Conservation (phyloP, 1,140 invertebrate species). For the Sitobion miscanthi region DNA sequence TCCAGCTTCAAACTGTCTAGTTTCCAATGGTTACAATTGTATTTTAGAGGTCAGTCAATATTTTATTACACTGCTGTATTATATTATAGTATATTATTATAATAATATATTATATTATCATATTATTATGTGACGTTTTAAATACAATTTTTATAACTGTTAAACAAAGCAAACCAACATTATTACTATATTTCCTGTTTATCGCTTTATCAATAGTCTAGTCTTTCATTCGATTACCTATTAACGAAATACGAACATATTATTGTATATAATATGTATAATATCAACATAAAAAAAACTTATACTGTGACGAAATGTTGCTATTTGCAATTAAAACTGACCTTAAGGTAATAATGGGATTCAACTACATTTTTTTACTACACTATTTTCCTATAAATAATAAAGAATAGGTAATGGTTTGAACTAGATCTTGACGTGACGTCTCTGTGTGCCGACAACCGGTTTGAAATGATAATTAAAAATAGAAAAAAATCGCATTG, state of each 20-base stretch:
- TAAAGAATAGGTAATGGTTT: not conserved
- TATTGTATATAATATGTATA: not conserved
- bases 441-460: not conserved
- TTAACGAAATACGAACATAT: not conserved
- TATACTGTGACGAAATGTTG: not conserved
- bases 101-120: not conserved
- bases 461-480: slow-evolving; percentile 46
- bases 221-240: not conserved
- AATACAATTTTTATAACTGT: not conserved
- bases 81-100: not conserved
- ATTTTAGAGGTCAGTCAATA: slow-evolving; percentile 17
- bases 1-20: not conserved
- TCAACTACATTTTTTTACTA: not conserved
- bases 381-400: not conserved
- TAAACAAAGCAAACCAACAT: not conserved
- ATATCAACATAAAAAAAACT: not conserved
- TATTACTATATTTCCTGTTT: not conserved
- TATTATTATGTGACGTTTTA: not conserved
- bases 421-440: not conserved
- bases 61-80: not conserved
- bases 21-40: not conserved
- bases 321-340: not conserved
- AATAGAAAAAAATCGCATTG: not conserved
- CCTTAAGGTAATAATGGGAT: not conserved
- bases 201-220: not conserved